phyloP scores from a whole-genome alignment of 2,797 vertebrate species.

The Enteromius argenteus region DNA sequence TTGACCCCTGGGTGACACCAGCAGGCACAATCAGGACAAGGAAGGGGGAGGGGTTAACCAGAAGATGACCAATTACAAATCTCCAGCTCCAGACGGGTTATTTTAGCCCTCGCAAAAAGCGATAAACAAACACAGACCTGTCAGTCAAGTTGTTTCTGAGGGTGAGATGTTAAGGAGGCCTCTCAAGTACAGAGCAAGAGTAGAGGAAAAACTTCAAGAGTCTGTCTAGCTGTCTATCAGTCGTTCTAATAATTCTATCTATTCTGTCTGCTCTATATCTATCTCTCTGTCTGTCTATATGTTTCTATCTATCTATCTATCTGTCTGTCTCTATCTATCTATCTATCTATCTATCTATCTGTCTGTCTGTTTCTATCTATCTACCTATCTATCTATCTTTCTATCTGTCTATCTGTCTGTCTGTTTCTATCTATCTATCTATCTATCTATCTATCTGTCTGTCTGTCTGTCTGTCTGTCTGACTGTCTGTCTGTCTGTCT shows the following conservation, averaged over 20 bases:
- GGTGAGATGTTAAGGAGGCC: neutral
- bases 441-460: too few relatives aligned
- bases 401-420: neutral
- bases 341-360: rapidly evolving
- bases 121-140: conserved; percentile 78
- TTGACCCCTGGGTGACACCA: conserved; percentile 84
- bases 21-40: conserved; percentile 76
- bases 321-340: neutral
- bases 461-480: too few relatives aligned
- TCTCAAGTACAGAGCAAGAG: neutral
- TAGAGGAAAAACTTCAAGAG: neutral
- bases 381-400: neutral
- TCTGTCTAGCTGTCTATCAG: neutral
- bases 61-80: conserved; percentile 50
- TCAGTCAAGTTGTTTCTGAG: conserved; percentile 68
- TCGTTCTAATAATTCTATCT: too few relatives aligned
- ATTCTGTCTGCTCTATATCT: neutral
- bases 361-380: rapidly evolving
- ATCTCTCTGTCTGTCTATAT: neutral
- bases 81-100: conserved; percentile 45
- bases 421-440: too few relatives aligned
- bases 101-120: conserved; percentile 62
- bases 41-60: conserved; percentile 44
- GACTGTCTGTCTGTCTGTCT: too few relatives aligned
- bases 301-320: neutral